Evolutionary conservation across 2,113 vertebrate genomes (phyloP).

Genomic region (Nanger granti): DNA sequence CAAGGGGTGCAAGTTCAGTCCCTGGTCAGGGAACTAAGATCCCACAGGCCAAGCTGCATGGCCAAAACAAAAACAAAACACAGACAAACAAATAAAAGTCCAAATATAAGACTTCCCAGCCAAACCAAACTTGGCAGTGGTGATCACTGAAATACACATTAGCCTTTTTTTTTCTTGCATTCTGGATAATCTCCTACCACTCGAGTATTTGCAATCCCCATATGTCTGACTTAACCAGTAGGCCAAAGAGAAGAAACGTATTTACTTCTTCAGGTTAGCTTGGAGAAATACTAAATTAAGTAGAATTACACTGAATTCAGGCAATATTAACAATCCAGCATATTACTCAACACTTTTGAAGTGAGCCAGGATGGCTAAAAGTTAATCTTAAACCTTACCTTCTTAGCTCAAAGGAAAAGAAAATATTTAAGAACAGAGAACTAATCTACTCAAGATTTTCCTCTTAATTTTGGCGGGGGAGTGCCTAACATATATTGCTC

Average conservation of each 20-base stretch:
- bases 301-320: background rate
- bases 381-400: background rate
- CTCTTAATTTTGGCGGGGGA: background rate
- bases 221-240: background rate
- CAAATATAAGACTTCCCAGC: background rate
- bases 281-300: background rate
- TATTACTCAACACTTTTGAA: background rate
- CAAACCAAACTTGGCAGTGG: background rate
- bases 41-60: background rate
- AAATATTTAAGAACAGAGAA: background rate
- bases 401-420: conserved; percentile 24
- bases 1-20: background rate
- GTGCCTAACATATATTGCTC: background rate
- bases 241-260: background rate
- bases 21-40: background rate
- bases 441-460: background rate
- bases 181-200: background rate
- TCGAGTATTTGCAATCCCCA: background rate
- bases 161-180: background rate
- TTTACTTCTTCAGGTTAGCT: background rate
- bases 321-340: background rate
- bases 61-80: background rate
- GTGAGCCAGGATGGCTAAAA: background rate
- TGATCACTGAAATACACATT: background rate
- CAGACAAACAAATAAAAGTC: background rate